Conservation (phyloP, 2,888 invertebrate species). For the Axea sp. region DNA sequence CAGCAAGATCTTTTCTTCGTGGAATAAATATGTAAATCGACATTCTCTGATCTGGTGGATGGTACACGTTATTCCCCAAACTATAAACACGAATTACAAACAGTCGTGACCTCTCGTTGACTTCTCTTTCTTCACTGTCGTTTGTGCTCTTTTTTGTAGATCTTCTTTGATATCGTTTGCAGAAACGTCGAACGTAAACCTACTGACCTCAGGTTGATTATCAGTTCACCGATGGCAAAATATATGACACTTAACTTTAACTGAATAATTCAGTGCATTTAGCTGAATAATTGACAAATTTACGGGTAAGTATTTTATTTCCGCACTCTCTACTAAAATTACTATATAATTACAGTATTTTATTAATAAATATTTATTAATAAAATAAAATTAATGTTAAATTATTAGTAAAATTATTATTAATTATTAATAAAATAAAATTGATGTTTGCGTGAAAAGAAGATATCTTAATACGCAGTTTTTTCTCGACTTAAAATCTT, state of each 20-base stretch:
- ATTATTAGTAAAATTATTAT: too few species aligned
- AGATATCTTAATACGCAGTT: too few species aligned
- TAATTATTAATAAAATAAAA: too few species aligned
- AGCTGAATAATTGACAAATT: too few species aligned
- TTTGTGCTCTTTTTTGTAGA: constrained; percentile 47
- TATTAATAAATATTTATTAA: too few species aligned
- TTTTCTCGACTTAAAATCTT: too few species aligned
- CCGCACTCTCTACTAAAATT: too few species aligned
- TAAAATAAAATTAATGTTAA: too few species aligned
- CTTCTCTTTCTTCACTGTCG: constrained; percentile 47
- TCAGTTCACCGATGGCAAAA: constrained; percentile 24
- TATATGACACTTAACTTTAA: constrained; percentile 22
- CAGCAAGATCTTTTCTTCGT: constrained; percentile 70
- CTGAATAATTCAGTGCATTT: constrained; percentile 58
- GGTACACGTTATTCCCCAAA: constrained; percentile 65
- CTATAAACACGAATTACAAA: constrained; percentile 64
- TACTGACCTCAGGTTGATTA: constrained; percentile 51
- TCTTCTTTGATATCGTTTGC: constrained; percentile 44
- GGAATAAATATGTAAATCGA: constrained; percentile 78
- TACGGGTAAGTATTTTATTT: constrained; percentile 45
- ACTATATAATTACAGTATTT: too few species aligned
- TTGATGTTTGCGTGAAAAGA: too few species aligned
- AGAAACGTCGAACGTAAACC: constrained; percentile 56
- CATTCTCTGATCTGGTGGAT: constrained; percentile 67
- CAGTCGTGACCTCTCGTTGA: constrained; percentile 67